phyloP scores from a whole-genome alignment of 2,888 invertebrate genomes.

The Nebria salina region DNA sequence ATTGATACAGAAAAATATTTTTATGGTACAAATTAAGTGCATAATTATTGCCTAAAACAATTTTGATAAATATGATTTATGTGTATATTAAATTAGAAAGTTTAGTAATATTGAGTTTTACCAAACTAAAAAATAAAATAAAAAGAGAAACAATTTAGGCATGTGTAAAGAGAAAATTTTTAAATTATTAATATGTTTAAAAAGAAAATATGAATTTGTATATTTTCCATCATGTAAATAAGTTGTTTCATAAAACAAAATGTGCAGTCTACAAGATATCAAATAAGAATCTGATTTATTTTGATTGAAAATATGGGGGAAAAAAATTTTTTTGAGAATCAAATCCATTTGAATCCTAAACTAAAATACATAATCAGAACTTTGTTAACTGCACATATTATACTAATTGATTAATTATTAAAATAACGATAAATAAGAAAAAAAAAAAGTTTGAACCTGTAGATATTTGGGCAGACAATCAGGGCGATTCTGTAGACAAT shows the following conservation, averaged over 20 bases:
- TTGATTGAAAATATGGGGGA: slow-evolving; percentile 22
- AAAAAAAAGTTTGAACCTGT: slow-evolving; percentile 38
- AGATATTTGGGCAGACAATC: slow-evolving; percentile 48
- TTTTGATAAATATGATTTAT: slow-evolving; percentile 40
- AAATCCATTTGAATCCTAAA: slow-evolving; percentile 22
- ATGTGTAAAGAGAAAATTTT: slow-evolving; percentile 30
- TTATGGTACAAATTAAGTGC: slow-evolving; percentile 12
- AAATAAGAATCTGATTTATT: slow-evolving; percentile 31
- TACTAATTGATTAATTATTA: slow-evolving; percentile 27
- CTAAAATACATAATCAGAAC: slow-evolving; percentile 39
- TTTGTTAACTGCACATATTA: slow-evolving; percentile 45
- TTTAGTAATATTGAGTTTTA: slow-evolving; percentile 34
- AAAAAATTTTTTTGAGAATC: slow-evolving; percentile 16
- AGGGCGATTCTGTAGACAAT: slow-evolving; percentile 46
- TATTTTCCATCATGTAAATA: slow-evolving; percentile 43
- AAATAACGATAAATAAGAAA: slow-evolving; percentile 17
- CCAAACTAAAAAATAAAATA: slow-evolving; percentile 6
- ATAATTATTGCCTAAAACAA: slow-evolving; percentile 42
- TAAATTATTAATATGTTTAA: slow-evolving; percentile 35
- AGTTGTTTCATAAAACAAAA: slow-evolving; percentile 37
- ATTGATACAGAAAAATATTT: slow-evolving; percentile 4
- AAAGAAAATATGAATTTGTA: slow-evolving; percentile 37
- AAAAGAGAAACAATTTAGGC: slow-evolving; percentile 32
- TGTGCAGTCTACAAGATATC: slow-evolving; percentile 44
- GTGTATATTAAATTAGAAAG: slow-evolving; percentile 40